Evolutionary conservation across 2,888 invertebrate genomes (phyloP), one percentile per base, ranked within the genome.

Genomic region (Platerodrilus igneus): DNA sequence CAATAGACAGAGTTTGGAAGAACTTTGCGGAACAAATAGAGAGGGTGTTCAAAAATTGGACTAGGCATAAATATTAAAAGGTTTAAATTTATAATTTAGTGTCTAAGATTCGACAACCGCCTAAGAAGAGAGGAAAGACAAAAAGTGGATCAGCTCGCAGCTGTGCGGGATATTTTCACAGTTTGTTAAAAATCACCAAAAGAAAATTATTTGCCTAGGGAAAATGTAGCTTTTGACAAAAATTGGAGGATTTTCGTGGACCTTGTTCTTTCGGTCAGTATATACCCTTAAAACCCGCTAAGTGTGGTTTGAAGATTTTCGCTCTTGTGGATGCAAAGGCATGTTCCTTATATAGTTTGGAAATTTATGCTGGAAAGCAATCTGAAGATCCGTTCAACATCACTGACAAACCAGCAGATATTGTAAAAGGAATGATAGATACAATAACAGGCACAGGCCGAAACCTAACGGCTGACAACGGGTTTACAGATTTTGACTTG

Each of bases 161-260:
- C 54, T 9, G 44, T 57, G 22, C 28, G 56, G 28, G 42, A 53
- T 10, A 29, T 60, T n/a, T 60, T 57, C 40, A 46, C 50, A 37
- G 20, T 58, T 63, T 50, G 51, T 61, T 8, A 19, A 41, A 22
- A 58, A 59, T 35, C 60, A 57, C 28, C 49, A 55, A 45, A 45
- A 48, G 17, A n/a, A n/a, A 41, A 29, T 38, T 55, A 55, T 37
- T 36, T 25, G 31, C 26, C 47, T 18, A 52, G 55, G 27, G 43
- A 54, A 40, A 45, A 51, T 44, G 53, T 57, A 7, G 61, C 56
- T 26, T 41, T 57, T 19, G 56, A 58, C 40, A 53, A 56, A 40
- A 55, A 50, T 38, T 29, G 54, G n/a, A n/a, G n/a, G 47, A 40
- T 27, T 57, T 58, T 32, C 45, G 53, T 38, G 55, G 51, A 19